These are phyloP conservation scores for Holcopasites calliopsidis DNA, from an alignment of 1,140 invertebrate species.

Conservation along the genomic window DNA sequence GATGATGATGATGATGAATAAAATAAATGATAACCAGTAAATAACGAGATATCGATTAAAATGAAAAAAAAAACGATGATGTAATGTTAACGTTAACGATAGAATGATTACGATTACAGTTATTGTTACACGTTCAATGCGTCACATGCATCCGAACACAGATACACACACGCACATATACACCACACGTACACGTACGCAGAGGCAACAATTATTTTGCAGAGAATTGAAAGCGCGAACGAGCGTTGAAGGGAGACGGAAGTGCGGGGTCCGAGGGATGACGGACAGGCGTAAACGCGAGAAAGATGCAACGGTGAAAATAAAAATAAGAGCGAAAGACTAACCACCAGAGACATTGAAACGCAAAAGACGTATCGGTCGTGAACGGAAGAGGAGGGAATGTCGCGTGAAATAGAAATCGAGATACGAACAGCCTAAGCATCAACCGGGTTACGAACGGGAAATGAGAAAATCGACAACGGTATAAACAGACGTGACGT, in stretches of 20 bases:
- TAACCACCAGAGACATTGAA: slow-evolving; percentile 39
- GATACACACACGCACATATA: background rate
- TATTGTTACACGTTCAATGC: slow-evolving; percentile 54
- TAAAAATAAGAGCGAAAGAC: background rate
- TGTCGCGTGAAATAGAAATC: slow-evolving; percentile 23
- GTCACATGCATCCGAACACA: slow-evolving; percentile 5
- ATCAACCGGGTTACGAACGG: background rate
- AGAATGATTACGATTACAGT: slow-evolving; percentile 59
- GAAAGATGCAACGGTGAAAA: background rate
- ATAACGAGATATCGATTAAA: slow-evolving; percentile 48
- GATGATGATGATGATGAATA: slow-evolving; percentile 40
- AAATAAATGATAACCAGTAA: slow-evolving; percentile 56
- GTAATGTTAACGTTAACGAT: slow-evolving; percentile 52
- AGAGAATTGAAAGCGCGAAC: background rate
- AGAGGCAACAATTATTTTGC: background rate
- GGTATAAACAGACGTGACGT: slow-evolving; percentile 62
- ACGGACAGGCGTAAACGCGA: background rate
- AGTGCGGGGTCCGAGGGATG: background rate
- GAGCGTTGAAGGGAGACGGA: background rate
- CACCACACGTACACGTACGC: background rate
- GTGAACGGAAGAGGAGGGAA: slow-evolving; percentile 19
- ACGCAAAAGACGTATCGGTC: slow-evolving; percentile 38
- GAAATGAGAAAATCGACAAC: slow-evolving; percentile 34
- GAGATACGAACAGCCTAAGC: background rate
- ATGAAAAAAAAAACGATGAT: slow-evolving; percentile 47